Base-by-base conservation (phyloP, 2,888 invertebrate genomes). In the Macrosoma leucophasiata region DNA sequence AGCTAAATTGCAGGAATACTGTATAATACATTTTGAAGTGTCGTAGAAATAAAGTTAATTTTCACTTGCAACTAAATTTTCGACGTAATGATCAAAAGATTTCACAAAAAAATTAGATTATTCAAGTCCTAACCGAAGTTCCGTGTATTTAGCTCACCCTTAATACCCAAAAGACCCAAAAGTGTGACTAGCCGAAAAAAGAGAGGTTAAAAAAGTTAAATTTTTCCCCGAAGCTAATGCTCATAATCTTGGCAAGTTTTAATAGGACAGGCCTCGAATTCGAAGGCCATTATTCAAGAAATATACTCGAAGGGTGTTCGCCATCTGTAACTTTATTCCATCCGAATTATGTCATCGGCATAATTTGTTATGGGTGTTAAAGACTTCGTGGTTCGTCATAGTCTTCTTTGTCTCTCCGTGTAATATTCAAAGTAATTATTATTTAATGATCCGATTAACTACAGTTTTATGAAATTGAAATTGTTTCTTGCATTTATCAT, bases 161-260 rank as follows among this genome's bases (percentile, higher is more conserved):
- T n/a, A n/a, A n/a, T n/a, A n/a, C n/a, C n/a, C n/a, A n/a, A n/a
- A n/a, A n/a, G n/a, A 66, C 56, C 55, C 47, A 50, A 50, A 51
- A 50, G 52, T 57, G 55, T 46, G 52, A 52, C 52, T 58, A 50
- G 42, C 45, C 48, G 43, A 57, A 55, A 54, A 41, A 58, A 60
- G 56, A 57, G 47, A 56, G 55, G 61, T 67, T 65, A 64, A 58
- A 57, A 71, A 76, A 73, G 68, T 81, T 67, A 64, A 65, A 72
- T 66, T 66, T 52, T 57, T 71, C 70, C 66, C 72, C 55, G 52
- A 66, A 73, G 77, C 73, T 76, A 76, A 78, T 78, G 68, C 62
- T 62, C 76, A 77, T 81, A 81, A 82, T 79, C 77, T 76, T 71
- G 58, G 69, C 64, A 81, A 82, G 73, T 82, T 81, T 82, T 82